Evolutionary conservation across 2,113 vertebrate species (phyloP), one percentile per base, ranked within the genome.

Genomic region (Egretta garzetta): DNA sequence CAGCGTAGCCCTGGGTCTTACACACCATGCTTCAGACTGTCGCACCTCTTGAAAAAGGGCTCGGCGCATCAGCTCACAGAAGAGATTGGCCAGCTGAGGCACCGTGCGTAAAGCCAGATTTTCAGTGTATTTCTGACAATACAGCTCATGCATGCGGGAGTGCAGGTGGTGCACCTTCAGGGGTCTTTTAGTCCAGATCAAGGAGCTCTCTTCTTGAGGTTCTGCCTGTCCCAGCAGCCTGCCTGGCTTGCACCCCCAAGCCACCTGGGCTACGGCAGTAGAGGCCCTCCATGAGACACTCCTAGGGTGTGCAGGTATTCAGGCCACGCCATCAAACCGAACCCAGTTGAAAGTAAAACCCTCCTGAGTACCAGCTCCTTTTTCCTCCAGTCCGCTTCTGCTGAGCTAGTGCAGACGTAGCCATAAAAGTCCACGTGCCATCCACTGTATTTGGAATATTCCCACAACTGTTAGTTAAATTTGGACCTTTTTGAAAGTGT

Each of bases 191-290:
- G 18, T 4, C 82, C 52, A 35, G 41, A 76, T 14, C 30, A 33
- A 45, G 45, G 32, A 49, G 22, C 1, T 4, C 12, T 50, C 8
- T 39, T n/a, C 35, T 15, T 9, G 73, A 84, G 59, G 77, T 88
- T 30, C 68, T 59, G 41, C 19, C 35, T 20, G 12, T 15, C 27
- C 45, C 62, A 58, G 68, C 77, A 87, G 77, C 49, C 89, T 81
- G 41, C 47, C 32, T 35, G 58, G 13, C 50, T 28, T 30, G 21
- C 62, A 71, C 21, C 24, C 8, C 0, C 0, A 28, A 68, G 67
- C 32, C 6, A 4, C 27, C 47, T 39, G 50, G 20, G 43, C 58
- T 73, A 12, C 0, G 0, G 30, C 24, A 79, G 43, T 73, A 72
- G 43, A 70, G 47, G 15, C 26, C 35, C 12, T 59, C 64, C 58